phyloP scores from a whole-genome alignment of 2,888 invertebrate genomes.

The Morpho deidamia region DNA sequence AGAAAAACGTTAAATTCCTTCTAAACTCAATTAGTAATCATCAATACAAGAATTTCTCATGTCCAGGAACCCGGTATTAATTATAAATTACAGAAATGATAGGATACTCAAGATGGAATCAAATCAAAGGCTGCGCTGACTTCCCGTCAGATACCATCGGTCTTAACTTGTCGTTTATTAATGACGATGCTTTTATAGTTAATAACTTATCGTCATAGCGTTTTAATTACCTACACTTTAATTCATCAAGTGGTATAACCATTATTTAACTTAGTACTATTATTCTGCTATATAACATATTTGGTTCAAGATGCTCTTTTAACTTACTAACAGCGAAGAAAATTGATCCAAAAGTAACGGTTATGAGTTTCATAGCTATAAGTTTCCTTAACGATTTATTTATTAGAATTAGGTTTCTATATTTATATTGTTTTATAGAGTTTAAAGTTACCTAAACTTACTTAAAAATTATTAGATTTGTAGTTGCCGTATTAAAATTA shows the following conservation, averaged over 20 bases:
- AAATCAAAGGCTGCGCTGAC: slow-evolving; percentile 2
- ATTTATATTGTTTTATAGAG: too few species aligned
- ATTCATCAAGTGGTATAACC: neutral
- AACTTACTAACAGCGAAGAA: too few species aligned
- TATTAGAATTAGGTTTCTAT: too few species aligned
- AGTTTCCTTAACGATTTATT: too few species aligned
- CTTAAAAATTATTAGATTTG: too few species aligned
- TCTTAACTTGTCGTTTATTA: slow-evolving; percentile 5
- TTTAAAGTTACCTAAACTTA: too few species aligned
- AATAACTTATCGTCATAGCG: slow-evolving; percentile 1
- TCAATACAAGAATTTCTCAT: slow-evolving; percentile 8
- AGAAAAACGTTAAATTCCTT: neutral
- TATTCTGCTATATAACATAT: neutral
- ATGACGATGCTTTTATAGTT: slow-evolving; percentile 2
- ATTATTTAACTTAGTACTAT: neutral
- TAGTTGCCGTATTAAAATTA: too few species aligned
- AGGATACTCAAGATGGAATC: neutral
- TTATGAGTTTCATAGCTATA: too few species aligned
- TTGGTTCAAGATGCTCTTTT: too few species aligned
- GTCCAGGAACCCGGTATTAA: slow-evolving; percentile 13
- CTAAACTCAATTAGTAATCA: slow-evolving; percentile 3
- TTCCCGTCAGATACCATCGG: slow-evolving; percentile 7
- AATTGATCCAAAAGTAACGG: too few species aligned
- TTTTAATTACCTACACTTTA: slow-evolving; percentile 1
- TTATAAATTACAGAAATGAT: slow-evolving; percentile 9